Percentiles rank a stretch among this genome's conserved stretches.
Conservation (phyloP, 2,797 vertebrate genomes). For the Catamblyrhynchus diadema region DNA sequence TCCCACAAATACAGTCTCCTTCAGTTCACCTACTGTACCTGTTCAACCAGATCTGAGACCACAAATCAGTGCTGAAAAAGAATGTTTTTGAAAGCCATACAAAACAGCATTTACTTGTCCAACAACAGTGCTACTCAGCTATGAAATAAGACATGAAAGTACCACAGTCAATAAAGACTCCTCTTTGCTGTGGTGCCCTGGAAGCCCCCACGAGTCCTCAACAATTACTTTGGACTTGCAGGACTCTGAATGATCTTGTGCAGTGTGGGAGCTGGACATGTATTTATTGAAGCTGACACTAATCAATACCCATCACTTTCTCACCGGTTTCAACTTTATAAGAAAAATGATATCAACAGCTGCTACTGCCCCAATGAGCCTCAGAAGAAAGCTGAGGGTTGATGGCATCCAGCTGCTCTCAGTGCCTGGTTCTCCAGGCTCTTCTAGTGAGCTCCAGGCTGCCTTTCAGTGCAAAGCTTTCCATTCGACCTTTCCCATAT, state of each 20-base stretch:
- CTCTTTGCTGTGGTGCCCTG: background rate
- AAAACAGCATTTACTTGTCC: background rate
- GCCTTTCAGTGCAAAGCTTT: background rate
- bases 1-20: background rate
- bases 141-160: background rate
- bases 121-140: background rate
- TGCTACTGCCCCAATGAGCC: background rate
- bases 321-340: constrained; percentile 20
- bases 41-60: background rate
- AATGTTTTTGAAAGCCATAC: background rate
- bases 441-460: background rate
- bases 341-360: background rate
- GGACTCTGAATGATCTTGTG: background rate
- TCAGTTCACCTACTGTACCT: background rate
- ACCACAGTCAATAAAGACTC: background rate
- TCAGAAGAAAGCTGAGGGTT: background rate
- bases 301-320: constrained; percentile 28
- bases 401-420: background rate
- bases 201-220: background rate
- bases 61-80: background rate
- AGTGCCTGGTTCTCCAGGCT: background rate
- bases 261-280: background rate
- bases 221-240: background rate
- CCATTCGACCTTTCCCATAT: background rate
- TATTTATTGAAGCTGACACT: constrained; percentile 18